These are phyloP conservation scores for Rhogogaster chlorosoma DNA, from an alignment of 2,888 invertebrate species.

Conservation along the genomic window DNA sequence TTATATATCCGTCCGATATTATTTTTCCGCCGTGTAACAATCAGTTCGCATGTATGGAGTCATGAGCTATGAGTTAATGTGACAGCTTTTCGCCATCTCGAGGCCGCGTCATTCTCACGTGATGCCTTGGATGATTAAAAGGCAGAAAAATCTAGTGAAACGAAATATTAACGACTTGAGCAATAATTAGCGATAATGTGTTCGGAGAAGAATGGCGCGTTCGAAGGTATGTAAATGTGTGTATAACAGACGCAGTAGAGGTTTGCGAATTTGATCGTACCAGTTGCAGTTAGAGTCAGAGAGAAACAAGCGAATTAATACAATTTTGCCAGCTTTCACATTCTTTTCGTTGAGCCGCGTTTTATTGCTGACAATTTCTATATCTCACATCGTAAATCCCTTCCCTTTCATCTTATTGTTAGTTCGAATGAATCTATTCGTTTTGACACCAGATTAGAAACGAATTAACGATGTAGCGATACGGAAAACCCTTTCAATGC, in stretches of 20 bases:
- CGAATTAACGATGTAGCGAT: background rate
- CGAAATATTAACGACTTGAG: background rate
- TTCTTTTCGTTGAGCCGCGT: background rate
- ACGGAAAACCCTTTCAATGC: background rate
- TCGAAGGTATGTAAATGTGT: constrained; percentile 16
- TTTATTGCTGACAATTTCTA: background rate
- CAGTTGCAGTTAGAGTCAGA: background rate
- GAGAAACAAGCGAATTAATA: constrained; percentile 15
- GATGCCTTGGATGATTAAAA: background rate
- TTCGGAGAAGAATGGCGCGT: background rate
- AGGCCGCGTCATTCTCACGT: background rate
- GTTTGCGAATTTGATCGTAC: background rate
- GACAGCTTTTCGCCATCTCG: background rate
- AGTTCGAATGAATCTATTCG: background rate
- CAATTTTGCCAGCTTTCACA: constrained; percentile 25
- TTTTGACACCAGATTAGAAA: background rate
- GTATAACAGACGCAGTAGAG: background rate
- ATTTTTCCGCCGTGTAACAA: background rate
- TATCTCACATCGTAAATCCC: background rate
- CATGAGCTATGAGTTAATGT: background rate
- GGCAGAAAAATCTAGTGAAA: background rate
- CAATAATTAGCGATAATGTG: constrained; percentile 15
- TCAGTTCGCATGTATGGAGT: background rate
- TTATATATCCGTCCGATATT: too few species aligned
- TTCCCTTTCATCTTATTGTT: background rate